Evolutionary conservation across 1,140 invertebrate species (phyloP).

Genomic region (Pseudomyrmex concolor): DNA sequence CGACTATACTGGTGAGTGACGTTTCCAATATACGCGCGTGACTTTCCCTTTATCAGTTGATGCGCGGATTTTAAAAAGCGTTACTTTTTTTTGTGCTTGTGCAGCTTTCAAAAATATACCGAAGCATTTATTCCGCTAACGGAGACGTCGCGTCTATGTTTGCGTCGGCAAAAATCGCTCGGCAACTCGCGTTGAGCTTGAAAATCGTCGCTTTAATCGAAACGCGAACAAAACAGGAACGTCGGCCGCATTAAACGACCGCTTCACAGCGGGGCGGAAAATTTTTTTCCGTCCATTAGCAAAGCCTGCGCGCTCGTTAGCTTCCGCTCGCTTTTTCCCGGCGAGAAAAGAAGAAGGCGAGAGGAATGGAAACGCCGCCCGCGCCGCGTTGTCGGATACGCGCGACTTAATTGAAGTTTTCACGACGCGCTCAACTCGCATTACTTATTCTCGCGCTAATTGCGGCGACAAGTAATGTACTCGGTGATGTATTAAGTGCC

Average conservation of each 20-base stretch:
- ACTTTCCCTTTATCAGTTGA: not conserved
- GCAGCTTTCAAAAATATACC: not conserved
- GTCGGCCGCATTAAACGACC: conserved; percentile 46
- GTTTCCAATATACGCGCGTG: not conserved
- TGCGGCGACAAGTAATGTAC: conserved; percentile 72
- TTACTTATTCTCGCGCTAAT: conserved; percentile 75
- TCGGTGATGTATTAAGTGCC: conserved; percentile 70
- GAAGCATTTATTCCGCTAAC: conserved; percentile 7
- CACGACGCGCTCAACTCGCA: conserved; percentile 20
- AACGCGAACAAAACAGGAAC: conserved; percentile 64
- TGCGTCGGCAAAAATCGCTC: conserved; percentile 44
- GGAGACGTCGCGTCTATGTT: not conserved
- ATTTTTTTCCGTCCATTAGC: conserved; percentile 60
- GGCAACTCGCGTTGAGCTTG: not conserved
- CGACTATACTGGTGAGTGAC: conserved; percentile 93
- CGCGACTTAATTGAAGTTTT: conserved; percentile 73
- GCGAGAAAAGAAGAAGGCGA: conserved; percentile 30
- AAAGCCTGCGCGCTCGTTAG: conserved; percentile 55
- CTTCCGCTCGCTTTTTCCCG: conserved; percentile 1
- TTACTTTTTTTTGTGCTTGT: too few species aligned
- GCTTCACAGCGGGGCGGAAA: conserved; percentile 25
- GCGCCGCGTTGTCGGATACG: not conserved
- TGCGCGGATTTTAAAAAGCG: not conserved
- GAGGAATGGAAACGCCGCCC: conserved; percentile 8
- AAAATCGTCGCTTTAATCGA: conserved; percentile 62